phyloP scores from a whole-genome alignment of 2,797 vertebrate species.

The Brachyrhaphis roseni region DNA sequence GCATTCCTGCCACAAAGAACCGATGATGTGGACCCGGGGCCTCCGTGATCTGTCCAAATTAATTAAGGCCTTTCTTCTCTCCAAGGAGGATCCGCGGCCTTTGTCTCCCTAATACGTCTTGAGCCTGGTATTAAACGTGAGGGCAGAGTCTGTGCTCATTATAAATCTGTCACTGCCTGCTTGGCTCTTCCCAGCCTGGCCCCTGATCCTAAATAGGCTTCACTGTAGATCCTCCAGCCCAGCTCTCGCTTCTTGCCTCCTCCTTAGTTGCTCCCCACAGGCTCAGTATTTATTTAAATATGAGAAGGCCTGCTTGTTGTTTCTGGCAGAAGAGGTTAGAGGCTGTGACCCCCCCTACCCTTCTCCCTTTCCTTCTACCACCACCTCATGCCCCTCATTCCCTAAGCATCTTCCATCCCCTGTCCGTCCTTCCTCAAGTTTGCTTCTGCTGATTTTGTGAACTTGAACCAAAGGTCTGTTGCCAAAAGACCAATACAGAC shows the following conservation, averaged over 20 bases:
- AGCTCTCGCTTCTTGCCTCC: constrained; percentile 47
- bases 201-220: constrained; percentile 63
- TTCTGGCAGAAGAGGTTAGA: constrained; percentile 72
- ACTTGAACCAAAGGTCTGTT: constrained; percentile 63
- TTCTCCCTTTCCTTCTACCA: neutral
- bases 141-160: constrained; percentile 63
- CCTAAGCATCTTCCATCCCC: constrained; percentile 45
- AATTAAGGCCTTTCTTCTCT: constrained; percentile 81
- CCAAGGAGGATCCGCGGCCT: constrained; percentile 53
- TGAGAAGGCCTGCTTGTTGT: constrained; percentile 80
- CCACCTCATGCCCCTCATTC: constrained; percentile 21
- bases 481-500: constrained; percentile 39
- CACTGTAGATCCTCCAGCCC: constrained; percentile 59
- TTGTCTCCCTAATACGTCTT: constrained; percentile 73
- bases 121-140: constrained; percentile 72
- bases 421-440: constrained; percentile 47
- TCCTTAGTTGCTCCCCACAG: constrained; percentile 69
- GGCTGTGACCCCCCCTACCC: constrained; percentile 38
- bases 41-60: constrained; percentile 80
- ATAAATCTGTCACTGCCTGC: constrained; percentile 77
- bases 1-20: constrained; percentile 85
- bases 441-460: constrained; percentile 61
- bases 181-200: constrained; percentile 56
- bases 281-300: constrained; percentile 82
- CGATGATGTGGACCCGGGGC: constrained; percentile 78